Base-by-base conservation (phyloP, 2,888 invertebrate genomes). In the Abscondita cerata region DNA sequence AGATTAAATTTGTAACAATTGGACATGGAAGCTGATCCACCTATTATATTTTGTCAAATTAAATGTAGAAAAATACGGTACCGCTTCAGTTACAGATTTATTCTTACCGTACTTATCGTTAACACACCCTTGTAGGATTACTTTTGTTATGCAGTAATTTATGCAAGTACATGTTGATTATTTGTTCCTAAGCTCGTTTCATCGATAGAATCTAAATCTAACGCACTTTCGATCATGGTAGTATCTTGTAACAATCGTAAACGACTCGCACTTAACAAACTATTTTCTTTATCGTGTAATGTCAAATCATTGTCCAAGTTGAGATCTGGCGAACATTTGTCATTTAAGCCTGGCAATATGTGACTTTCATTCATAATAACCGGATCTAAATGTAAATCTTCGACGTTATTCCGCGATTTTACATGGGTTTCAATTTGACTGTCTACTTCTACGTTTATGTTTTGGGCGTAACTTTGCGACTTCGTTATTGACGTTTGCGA, bases 211-310 rank as follows among this genome's bases (percentile, higher is more conserved):
- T 94, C 94, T 75, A 94, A 85, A 84, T 94, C 94, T 69, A 94
- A 84, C 59, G 93, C 93, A 58, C 93, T 93, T 81, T 93, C 93
- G 75, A 94, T 93, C 93, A 93, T 93, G 52, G 93, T 93, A 60
- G 93, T 93, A 82, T 93, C 92, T 78, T 92, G 92, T 74, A 93
- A 84, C 73, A 92, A 83, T 72, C 90, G 86, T 78, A 93, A 83
- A 67, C 90, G 86, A 78, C 90, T 91, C 62, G 91, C 91, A 76
- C 87, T 87, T 72, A 89, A 83, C 59, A 85, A 78, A 74, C 81
- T 77, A 66, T 80, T 81, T 64, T 81, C 80, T 66, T 80, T 80
- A 36, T 81, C 81, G 56, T 77, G 77, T 46, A 73, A 59, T 38
- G 79, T 80, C 65, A 81, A 68, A 68, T 81, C 81, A 65, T 80